Evolutionary conservation across 2,797 vertebrate genomes (phyloP).

Genomic region (Rhinella marina): DNA sequence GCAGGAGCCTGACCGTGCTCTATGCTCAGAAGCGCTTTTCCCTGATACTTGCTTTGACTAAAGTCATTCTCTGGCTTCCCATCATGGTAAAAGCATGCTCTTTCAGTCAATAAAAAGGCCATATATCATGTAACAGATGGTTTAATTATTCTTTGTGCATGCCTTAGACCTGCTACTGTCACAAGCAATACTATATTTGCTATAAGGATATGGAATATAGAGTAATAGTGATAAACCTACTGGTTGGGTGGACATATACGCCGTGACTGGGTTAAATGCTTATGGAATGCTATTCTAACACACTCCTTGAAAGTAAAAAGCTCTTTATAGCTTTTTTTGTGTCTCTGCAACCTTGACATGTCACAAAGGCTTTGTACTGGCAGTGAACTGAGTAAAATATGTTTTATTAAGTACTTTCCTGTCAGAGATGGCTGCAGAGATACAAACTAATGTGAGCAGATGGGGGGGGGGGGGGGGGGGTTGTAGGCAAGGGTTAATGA

Average conservation of each 20-base stretch:
- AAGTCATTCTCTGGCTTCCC: conserved; percentile 92
- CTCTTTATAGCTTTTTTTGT: neutral
- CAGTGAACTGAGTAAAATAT: conserved; percentile 14
- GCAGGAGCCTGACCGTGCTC: conserved; percentile 73
- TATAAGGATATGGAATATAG: neutral
- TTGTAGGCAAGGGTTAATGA: conserved; percentile 36
- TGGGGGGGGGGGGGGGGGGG: neutral
- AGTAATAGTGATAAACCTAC: neutral
- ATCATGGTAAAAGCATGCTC: conserved; percentile 87
- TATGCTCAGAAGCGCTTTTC: conserved; percentile 95
- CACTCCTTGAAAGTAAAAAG: conserved; percentile 36
- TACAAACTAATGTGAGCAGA: conserved; percentile 34
- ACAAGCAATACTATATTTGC: too few species aligned
- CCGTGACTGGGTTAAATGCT: conserved; percentile 19
- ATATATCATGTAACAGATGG: neutral
- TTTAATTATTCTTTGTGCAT: neutral
- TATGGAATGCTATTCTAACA: neutral
- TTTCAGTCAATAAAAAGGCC: conserved; percentile 11
- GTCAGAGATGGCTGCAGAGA: conserved; percentile 8
- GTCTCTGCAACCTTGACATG: conserved; percentile 37
- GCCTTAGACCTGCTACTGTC: neutral
- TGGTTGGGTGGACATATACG: neutral
- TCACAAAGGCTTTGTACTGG: conserved; percentile 26
- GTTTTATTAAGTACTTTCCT: conserved; percentile 24
- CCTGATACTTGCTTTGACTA: conserved; percentile 87